These are phyloP conservation scores for Antheraea yamamai DNA, from an alignment of 2,888 invertebrate species.

Conservation along the genomic window DNA sequence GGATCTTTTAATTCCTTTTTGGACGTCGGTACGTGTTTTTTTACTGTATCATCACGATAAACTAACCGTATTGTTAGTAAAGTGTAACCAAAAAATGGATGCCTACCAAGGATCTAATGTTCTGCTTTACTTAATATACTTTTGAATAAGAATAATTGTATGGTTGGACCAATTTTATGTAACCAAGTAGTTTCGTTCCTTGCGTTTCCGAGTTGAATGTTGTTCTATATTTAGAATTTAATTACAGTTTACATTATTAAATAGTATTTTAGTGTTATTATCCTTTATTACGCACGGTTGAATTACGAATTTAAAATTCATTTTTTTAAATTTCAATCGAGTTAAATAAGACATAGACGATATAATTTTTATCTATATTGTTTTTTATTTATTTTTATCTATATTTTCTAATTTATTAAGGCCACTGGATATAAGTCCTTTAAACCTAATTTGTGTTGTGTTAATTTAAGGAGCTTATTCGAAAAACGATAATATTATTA, in stretches of 20 bases:
- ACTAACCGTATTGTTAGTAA: background rate
- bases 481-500: no score
- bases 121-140: constrained; percentile 14
- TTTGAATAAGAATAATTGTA: constrained; percentile 47
- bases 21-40: no score
- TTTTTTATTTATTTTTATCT: no score
- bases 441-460: no score
- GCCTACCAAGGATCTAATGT: background rate
- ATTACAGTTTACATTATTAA: background rate
- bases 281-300: no score
- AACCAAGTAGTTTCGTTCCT: constrained; percentile 54
- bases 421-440: no score
- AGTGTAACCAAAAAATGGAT: background rate
- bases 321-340: no score
- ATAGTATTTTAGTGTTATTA: background rate
- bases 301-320: background rate
- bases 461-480: no score
- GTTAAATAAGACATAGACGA: no score
- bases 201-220: constrained; percentile 50
- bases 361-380: no score
- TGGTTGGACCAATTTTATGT: constrained; percentile 79
- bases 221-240: constrained; percentile 18
- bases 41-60: no score
- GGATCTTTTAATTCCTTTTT: background rate
- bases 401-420: no score